Evolutionary conservation across 2,888 invertebrate genomes (phyloP), one percentile per base, ranked within the genome.

Genomic region (Apodemia hepburni): DNA sequence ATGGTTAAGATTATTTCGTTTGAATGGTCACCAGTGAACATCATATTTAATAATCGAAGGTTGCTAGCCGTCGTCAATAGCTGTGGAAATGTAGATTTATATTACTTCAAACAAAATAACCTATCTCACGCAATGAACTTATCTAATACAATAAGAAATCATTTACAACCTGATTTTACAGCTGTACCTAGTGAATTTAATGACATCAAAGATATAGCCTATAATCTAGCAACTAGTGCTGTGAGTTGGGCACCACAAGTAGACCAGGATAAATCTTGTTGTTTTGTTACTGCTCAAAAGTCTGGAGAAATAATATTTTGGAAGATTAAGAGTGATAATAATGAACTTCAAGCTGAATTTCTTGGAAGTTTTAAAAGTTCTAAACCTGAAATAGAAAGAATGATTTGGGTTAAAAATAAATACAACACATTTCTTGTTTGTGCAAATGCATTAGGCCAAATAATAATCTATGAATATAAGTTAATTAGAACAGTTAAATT

Each of bases 261-360:
- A 42, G 75, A 78, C 65, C 11, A 58, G 0, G 73, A 83, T 62
- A 70, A 70, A 7, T 74, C 79, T 3, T 83, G 82, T 65, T 81
- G 76, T 61, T 82, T 91, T 63, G 78, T 82, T 0, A 85, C 89
- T 0, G 80, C 82, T 45, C 90, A 90, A 66, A 88, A 79, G 69
- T 82, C 80, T 74, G 78, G 79, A 7, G 65, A 67, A 0, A 66
- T 90, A 33, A 61, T 84, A 45, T 75, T 89, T 63, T 91, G 89
- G 91, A 65, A 69, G 15, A 62, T 89, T 47, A 68, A 69, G 57
- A 66, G 62, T 57, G 62, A 66, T 7, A 61, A 71, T 5, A 61
- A 62, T 9, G 64, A 62, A 29, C 49, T 82, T 11, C 66, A 66
- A 42, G 67, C 77, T 2, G 66, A 74, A 60, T 68, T 72, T 7